Evolutionary conservation across 2,888 invertebrate species (phyloP), one percentile per base, ranked within the genome.

Genomic region (Anticlea derivata): DNA sequence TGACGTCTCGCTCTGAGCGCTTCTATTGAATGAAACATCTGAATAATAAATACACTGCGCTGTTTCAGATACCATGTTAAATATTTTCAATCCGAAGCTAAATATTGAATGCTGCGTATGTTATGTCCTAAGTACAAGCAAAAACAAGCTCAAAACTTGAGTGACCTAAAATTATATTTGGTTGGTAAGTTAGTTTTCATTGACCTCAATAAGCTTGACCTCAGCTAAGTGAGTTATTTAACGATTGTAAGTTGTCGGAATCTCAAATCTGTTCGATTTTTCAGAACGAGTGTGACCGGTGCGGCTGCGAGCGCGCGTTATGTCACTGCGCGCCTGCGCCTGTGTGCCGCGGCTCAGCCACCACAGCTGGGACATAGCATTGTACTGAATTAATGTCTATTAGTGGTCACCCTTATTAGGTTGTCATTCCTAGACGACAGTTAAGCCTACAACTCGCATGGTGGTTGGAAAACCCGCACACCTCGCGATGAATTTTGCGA

Each of bases 221-320:
- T 12, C 12, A 8, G 8, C 13, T 26, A 7, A 10, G 23, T 30
- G 11, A 23, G 24, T 33, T 35, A 29, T 20, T 8, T 23, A 8
- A 13, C 12, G 20, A 26, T 30, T 22, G 20, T n/a, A 10, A n/a
- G n/a, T 30, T 22, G 30, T 10, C 5, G 34, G 11, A 20, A 27
- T 11, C 41, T 13, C 22, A 24, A 30, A 39, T 33, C 12, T 33
- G 39, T 26, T 12, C 43, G 31, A 37, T 23, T 37, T 23, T 37
- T 12, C 17, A 35, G 41, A 35, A 41, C 24, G 41, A 35, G 48
- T 49, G 41, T 43, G 27, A 29, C 39, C 47, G 47, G 46, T 12
- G 20, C 13, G 5, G 20, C 2, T n/a, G 29, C 10, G n/a, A n/a
- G n/a, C n/a, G n/a, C n/a, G 8, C n/a, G 46, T 56, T 53, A 50